phyloP scores from a whole-genome alignment of 2,797 vertebrate species.

The Phaenicophaeus curvirostris region DNA sequence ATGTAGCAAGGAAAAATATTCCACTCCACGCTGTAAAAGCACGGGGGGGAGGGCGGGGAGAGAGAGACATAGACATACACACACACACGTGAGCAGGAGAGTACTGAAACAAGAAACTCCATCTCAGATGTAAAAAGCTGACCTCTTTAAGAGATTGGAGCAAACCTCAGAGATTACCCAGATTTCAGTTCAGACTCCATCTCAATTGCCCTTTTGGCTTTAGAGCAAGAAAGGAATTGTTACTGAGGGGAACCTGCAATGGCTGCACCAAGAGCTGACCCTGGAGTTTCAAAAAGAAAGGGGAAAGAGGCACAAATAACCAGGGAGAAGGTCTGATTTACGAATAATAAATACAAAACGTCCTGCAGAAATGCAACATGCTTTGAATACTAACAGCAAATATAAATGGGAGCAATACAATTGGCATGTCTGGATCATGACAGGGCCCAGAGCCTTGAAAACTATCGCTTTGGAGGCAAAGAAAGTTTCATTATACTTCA shows the following conservation, averaged over 20 bases:
- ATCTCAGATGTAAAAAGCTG: not conserved
- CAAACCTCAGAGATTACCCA: not conserved
- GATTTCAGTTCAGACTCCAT: not conserved
- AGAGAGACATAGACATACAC: not conserved
- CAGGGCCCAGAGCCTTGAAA: accelerated
- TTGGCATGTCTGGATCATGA: not conserved
- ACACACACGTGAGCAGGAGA: not conserved
- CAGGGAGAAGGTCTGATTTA: not conserved
- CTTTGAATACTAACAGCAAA: not conserved
- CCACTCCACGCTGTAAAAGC: not conserved
- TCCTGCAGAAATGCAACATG: not conserved
- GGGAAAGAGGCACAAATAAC: not conserved
- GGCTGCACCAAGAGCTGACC: not conserved
- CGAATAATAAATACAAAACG: not conserved
- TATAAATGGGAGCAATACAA: not conserved
- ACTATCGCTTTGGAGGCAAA: not conserved
- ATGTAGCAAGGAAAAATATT: not conserved
- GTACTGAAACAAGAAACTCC: not conserved
- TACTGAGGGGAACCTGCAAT: not conserved
- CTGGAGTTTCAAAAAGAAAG: not conserved
- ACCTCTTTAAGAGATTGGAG: conserved; percentile 6
- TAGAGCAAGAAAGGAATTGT: not conserved
- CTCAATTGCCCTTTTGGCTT: not conserved
- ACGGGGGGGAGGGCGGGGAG: not conserved
- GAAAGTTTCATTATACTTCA: not conserved